Conservation (phyloP, 1,140 invertebrate species). For the Ridgeia piscesae region DNA sequence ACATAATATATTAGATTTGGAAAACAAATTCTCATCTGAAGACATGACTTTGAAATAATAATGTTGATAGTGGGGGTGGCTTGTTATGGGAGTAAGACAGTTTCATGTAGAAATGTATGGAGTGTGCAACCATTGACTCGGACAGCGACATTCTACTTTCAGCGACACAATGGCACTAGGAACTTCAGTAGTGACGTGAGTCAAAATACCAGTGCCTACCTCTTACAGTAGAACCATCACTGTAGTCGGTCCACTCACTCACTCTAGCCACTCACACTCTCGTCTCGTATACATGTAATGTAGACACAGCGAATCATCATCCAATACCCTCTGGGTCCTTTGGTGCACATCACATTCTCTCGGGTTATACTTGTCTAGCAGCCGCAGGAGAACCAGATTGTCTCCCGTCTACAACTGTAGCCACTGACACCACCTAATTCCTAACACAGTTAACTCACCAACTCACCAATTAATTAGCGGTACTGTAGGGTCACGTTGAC, state of each 20-base stretch:
- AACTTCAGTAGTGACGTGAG: slow-evolving; percentile 4
- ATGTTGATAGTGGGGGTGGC: not conserved
- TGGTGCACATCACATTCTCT: not conserved
- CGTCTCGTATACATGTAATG: not conserved
- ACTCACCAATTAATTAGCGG: not conserved
- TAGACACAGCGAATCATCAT: not conserved
- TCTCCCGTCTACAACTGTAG: not conserved
- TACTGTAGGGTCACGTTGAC: not conserved
- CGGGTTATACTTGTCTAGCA: not conserved
- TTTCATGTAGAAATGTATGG: not conserved
- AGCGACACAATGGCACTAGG: slow-evolving; percentile 3
- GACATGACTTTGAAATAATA: not conserved
- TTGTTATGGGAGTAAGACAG: not conserved
- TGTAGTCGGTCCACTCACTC: not conserved
- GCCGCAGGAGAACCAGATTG: not conserved
- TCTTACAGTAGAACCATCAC: not conserved
- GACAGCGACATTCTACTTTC: not conserved
- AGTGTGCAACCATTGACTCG: not conserved
- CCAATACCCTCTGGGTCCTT: not conserved
- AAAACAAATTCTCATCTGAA: not conserved
- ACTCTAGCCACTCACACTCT: not conserved
- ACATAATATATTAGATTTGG: not conserved
- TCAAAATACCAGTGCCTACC: not conserved
- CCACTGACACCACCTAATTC: not conserved
- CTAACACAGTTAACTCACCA: not conserved